A percentile compares a stretch with the other conserved stretches of the same genome.
Evolutionary conservation across 2,888 invertebrate species (phyloP).

Genomic region (Bembecia ichneumoniformis): DNA sequence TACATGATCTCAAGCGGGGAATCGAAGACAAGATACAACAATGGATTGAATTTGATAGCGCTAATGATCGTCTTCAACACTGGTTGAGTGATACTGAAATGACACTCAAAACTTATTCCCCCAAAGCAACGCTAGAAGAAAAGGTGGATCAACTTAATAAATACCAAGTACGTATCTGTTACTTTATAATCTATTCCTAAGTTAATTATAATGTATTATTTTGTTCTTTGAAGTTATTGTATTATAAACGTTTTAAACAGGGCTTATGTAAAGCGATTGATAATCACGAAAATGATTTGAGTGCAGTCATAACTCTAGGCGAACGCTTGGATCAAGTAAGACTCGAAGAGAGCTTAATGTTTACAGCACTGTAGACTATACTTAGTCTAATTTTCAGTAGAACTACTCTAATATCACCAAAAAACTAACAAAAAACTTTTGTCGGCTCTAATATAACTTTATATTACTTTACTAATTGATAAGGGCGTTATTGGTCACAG

Average conservation of each 20-base stretch:
- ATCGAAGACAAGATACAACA: slow-evolving; percentile 88
- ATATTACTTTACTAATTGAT: slow-evolving; percentile 23
- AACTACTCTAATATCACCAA: slow-evolving; percentile 43
- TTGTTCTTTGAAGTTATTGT: slow-evolving; percentile 5
- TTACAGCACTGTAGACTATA: slow-evolving; percentile 47
- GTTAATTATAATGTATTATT: not conserved
- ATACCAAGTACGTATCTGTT: slow-evolving; percentile 80
- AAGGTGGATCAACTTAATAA: slow-evolving; percentile 91
- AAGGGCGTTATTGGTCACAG: slow-evolving; percentile 26
- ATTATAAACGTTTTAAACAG: slow-evolving; percentile 69
- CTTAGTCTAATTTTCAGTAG: slow-evolving; percentile 62
- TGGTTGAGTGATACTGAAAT: slow-evolving; percentile 92
- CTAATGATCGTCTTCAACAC: slow-evolving; percentile 83
- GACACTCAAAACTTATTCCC: slow-evolving; percentile 85
- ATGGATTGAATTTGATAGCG: slow-evolving; percentile 92
- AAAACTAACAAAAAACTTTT: slow-evolving; percentile 4
- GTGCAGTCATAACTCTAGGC: slow-evolving; percentile 80
- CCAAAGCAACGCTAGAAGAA: slow-evolving; percentile 88
- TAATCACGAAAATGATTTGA: slow-evolving; percentile 78
- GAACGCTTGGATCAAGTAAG: slow-evolving; percentile 90
- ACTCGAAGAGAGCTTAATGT: slow-evolving; percentile 28
- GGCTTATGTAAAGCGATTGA: slow-evolving; percentile 83
- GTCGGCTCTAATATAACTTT: not conserved
- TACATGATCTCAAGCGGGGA: slow-evolving; percentile 83
- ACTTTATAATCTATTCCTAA: slow-evolving; percentile 1